Conservation (phyloP, 1,140 invertebrate species). For the Metaphire vulgaris region DNA sequence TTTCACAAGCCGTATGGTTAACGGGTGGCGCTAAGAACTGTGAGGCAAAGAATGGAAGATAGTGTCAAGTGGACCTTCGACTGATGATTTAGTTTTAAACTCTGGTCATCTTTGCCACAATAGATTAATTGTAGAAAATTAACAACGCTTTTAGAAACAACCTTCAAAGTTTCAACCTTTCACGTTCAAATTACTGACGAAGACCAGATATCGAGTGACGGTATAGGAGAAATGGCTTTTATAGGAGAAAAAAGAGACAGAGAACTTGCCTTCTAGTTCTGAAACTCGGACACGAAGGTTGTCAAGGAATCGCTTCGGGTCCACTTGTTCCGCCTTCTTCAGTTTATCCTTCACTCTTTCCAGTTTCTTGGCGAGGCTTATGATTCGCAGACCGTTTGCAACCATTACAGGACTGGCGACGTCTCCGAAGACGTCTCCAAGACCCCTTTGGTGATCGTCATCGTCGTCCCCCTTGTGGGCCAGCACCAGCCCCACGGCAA, state of each 20-base stretch:
- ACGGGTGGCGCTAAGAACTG: too few relatives aligned
- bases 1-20: too few relatives aligned
- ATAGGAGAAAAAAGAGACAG: neutral
- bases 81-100: too few relatives aligned
- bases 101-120: neutral
- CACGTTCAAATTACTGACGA: neutral
- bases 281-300: neutral
- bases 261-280: neutral
- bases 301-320: neutral
- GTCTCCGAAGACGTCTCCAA: neutral
- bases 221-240: neutral
- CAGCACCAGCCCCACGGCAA: neutral
- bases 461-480: neutral
- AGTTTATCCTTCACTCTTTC: neutral
- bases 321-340: neutral
- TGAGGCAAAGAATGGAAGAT: too few relatives aligned
- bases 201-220: neutral
- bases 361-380: neutral
- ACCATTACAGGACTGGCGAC: neutral
- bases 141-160: neutral
- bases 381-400: neutral
- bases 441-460: neutral
- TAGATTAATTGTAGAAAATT: neutral
- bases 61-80: too few relatives aligned
- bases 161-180: too few relatives aligned